Conservation (phyloP, 2,113 vertebrate species). For the Anas platyrhynchos region DNA sequence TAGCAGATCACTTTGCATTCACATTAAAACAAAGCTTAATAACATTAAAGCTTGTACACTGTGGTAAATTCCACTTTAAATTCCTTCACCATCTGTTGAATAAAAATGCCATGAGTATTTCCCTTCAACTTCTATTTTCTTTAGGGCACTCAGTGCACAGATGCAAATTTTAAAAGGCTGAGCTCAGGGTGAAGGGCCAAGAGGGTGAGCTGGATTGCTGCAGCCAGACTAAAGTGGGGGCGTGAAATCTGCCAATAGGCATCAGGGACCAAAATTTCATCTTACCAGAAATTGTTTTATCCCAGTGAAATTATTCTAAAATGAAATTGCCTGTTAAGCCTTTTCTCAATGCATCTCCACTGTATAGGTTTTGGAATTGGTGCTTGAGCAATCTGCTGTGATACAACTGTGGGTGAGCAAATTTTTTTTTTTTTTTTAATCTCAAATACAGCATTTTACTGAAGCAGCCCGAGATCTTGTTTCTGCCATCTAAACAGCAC, state of each 20-base stretch:
- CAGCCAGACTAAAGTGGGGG: neutral
- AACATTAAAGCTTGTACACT: neutral
- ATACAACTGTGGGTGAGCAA: neutral
- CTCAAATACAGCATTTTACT: accelerated
- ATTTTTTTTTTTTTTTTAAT: neutral
- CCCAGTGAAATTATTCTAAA: neutral
- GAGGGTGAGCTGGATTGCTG: neutral
- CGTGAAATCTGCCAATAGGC: neutral
- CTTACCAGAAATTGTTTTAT: neutral
- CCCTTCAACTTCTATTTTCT: neutral
- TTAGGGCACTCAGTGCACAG: neutral
- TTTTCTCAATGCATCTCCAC: neutral
- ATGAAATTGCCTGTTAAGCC: neutral
- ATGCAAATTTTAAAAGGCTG: neutral
- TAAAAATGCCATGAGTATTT: neutral
- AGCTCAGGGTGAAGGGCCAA: neutral
- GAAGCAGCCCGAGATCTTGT: neutral
- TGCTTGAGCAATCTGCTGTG: neutral
- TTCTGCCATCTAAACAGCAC: constrained; percentile 66
- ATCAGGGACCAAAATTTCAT: neutral
- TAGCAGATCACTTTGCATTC: constrained; percentile 4
- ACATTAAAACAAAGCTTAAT: constrained; percentile 40
- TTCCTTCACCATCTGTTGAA: constrained; percentile 32
- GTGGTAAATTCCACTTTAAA: constrained; percentile 30
- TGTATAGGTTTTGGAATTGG: neutral